Base-by-base conservation (phyloP, 2,113 vertebrate species). In the Alethe castanea region DNA sequence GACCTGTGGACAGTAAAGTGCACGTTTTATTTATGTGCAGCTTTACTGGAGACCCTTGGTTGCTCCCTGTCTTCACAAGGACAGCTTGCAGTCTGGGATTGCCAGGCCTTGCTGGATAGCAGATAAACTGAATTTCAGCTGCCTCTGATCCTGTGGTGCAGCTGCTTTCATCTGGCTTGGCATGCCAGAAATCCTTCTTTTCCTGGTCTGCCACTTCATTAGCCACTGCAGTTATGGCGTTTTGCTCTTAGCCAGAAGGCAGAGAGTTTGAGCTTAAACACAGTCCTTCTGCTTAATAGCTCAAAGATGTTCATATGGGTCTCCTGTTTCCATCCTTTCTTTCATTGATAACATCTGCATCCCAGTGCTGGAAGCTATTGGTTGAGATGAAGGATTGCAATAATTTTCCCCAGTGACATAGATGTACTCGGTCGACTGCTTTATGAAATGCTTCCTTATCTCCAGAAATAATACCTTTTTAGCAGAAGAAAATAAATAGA, bases 391-490 rank as follows among this genome's bases (percentile, higher is more conserved):
- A 65, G 57, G 31, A 85, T 69, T 90, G 61, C 72, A 87, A 67
- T 87, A 8, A 85, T 88, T 85, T 59, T 35, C 8, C 12, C 4
- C 23, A 25, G n/a, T 2, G 28, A 94, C 70, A 40, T 10, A 76
- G 65, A 87, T 52, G 23, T 50, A 84, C 56, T 71, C 47, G 38
- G 17, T 74, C 9, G 11, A 62, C 35, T 44, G 17, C 53, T 79
- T 92, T 47, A 85, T 87, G 73, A 94, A 94, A 96, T 72, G n/a
- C 62, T 95, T 96, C 78, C 87, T 93, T 96, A 71, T 82, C 48
- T 93, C 24, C 48, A 82, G 87, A 91, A 93, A 76, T 79, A 93
- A 91, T 76, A 79, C 57, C 33, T 60, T 90, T 87, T 65, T 54
- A 96, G 33, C 35, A 65, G 50, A 44, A 89, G 60, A 86, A 94